Evolutionary conservation across 2,888 invertebrate species (phyloP), one percentile per base, ranked within the genome.

Genomic region (Carterocephalus palaemon): DNA sequence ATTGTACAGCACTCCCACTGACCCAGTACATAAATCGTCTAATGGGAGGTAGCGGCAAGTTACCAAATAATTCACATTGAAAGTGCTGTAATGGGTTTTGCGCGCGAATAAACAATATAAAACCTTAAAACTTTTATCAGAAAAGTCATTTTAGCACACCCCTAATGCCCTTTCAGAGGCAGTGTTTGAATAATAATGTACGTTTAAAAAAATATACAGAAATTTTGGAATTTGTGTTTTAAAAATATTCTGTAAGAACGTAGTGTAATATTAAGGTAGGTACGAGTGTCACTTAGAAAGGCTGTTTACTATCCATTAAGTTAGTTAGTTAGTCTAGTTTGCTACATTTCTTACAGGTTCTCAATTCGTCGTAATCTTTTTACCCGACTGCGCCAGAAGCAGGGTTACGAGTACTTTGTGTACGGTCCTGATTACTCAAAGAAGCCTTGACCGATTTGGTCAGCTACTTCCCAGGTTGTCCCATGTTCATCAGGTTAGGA

Each of bases 41-140:
- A 78, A 75, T 73, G 78, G 75, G 70, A 57, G 60, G 60, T 63
- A 46, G 57, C 60, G 63, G 70, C 70, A 66, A 72, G 67, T 76
- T 75, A 72, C 71, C 73, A 70, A 78, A 83, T 82, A 82, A 80
- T 76, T 82, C 80, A 82, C 75, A 61, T 67, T 59, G 59, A 70
- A 75, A 79, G 71, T 70, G 67, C 70, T 67, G 61, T 76, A 75
- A 78, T 74, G 75, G 77, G 60, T 60, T n/a, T n/a, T 55, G 58
- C 52, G 61, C 56, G 69, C 51, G 64, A 62, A 74, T 77, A 76
- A 82, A 82, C 79, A 81, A 82, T 79, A 77, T 74, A 73, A 71
- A 60, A 65, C 69, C 63, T 71, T 75, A 75, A 77, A 76, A 76
- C 67, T 70, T 67, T 61, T 23, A 59, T 59, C 48, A 52, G 49